phyloP scores from a whole-genome alignment of 2,797 vertebrate species.

The Alcedo atthis region DNA sequence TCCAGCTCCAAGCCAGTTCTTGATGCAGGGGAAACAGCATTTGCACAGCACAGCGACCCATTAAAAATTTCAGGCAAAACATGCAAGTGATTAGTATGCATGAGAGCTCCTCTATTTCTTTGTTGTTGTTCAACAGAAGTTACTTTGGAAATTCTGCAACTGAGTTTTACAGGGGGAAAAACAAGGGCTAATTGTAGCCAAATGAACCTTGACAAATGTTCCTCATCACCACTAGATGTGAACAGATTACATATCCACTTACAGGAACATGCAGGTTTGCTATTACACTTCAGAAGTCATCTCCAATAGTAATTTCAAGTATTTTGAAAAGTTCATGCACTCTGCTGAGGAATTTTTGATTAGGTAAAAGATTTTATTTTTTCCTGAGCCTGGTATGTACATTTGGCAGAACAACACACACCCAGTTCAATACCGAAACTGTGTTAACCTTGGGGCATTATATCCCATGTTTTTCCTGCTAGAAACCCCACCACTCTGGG shows the following conservation, averaged over 20 bases:
- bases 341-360: background rate
- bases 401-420: background rate
- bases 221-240: background rate
- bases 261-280: background rate
- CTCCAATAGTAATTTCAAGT: slow-evolving; percentile 41
- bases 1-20: background rate
- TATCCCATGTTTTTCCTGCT: background rate
- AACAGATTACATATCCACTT: slow-evolving; percentile 8
- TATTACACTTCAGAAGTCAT: background rate
- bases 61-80: slow-evolving; percentile 10
- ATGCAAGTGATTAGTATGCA: slow-evolving; percentile 11
- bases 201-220: slow-evolving; percentile 45
- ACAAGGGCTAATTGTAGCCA: background rate
- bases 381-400: background rate
- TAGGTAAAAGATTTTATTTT: background rate
- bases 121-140: slow-evolving; percentile 16
- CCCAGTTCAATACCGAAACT: fast-evolving
- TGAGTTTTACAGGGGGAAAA: background rate
- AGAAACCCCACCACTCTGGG: background rate
- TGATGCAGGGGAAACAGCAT: background rate
- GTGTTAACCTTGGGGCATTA: background rate
- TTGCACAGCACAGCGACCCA: background rate
- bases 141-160: slow-evolving; percentile 10
- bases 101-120: background rate
- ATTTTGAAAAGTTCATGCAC: slow-evolving; percentile 21